Evolutionary conservation across 2,888 invertebrate species (phyloP).

Genomic region (Reticulitermes lucifugus): DNA sequence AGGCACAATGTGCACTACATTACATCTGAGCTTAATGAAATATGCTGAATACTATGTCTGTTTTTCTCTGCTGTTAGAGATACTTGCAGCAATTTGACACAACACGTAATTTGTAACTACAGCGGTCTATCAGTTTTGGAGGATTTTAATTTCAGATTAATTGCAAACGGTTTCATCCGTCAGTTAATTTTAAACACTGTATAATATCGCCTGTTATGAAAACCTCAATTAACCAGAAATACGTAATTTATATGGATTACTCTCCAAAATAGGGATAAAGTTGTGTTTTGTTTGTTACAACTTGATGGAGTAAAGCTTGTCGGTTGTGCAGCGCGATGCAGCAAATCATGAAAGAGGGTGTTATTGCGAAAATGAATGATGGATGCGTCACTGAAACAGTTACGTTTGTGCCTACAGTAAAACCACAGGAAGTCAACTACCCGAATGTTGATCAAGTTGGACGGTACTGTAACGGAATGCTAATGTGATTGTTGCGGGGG

Average conservation of each 20-base stretch:
- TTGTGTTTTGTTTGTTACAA: constrained; percentile 8
- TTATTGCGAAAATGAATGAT: constrained; percentile 6
- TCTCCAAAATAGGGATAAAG: constrained; percentile 19
- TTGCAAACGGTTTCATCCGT: constrained; percentile 1
- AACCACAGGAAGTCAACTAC: neutral
- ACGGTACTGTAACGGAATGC: neutral
- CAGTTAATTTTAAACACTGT: constrained; percentile 33
- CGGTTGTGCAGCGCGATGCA: neutral
- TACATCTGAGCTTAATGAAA: no score
- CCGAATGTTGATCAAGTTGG: neutral
- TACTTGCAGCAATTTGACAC: neutral
- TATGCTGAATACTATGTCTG: no score
- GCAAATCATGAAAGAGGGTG: neutral
- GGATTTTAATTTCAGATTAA: constrained; percentile 29
- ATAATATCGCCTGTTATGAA: neutral
- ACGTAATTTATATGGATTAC: constrained; percentile 29
- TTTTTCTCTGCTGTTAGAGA: neutral
- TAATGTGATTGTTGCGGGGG: neutral
- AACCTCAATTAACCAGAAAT: constrained; percentile 31
- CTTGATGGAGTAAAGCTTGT: neutral
- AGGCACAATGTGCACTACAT: no score
- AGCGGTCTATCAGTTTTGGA: constrained; percentile 5
- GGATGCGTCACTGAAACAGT: neutral
- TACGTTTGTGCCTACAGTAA: neutral
- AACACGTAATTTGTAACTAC: neutral